Base-by-base conservation (phyloP, 2,113 vertebrate species). In the Mobula birostris region DNA sequence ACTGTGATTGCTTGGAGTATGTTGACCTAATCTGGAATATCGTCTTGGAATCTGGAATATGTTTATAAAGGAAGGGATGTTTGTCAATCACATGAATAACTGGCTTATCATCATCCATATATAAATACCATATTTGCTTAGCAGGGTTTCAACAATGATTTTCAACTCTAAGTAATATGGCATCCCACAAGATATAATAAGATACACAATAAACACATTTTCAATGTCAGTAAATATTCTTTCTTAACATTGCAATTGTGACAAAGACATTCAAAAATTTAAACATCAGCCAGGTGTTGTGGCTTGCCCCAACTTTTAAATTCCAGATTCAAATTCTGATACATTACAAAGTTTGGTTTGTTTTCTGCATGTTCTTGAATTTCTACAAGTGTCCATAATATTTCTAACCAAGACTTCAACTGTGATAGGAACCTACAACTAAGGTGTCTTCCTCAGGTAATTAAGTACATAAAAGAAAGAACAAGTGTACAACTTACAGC, bases 401-500 rank as follows among this genome's bases (percentile, higher is more conserved):
- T 85, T 58, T 58, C 48, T 48, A 61, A 58, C 9, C 1, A 85
- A 61, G 24, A 29, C 24, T 61, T 2, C n/a, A 12, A n/a, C 56
- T 83, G 48, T 24, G 15, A 15, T 56, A 27, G 27, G 83, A n/a
- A 61, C 56, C 21, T 87, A 63, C 61, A 58, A 87, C 58, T 61
- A 8, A 8, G 21, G 82, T 85, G 58, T 87, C 27, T 61, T 87
- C 83, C 63, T 32, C 29, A 90, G 21, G 70, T 74, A 93, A 93
- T 74, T 27, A 93, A 93, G 14, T 76, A 74, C 40, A 74, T 32
- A 93, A 93, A 93, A 93, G n/a, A 93, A 93, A 72, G 21, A 56
- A 93, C 36, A 93, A 74, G 36, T 93, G 24, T 93, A 40, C 36
- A 76, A 93, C 15, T 72, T 72, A 93, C 68, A 76, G 91, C 68